A percentile compares a stretch with the other conserved stretches of the same genome.
phyloP scores from a whole-genome alignment of 1,140 invertebrate species.

The Anagrus nilaparvatae region DNA sequence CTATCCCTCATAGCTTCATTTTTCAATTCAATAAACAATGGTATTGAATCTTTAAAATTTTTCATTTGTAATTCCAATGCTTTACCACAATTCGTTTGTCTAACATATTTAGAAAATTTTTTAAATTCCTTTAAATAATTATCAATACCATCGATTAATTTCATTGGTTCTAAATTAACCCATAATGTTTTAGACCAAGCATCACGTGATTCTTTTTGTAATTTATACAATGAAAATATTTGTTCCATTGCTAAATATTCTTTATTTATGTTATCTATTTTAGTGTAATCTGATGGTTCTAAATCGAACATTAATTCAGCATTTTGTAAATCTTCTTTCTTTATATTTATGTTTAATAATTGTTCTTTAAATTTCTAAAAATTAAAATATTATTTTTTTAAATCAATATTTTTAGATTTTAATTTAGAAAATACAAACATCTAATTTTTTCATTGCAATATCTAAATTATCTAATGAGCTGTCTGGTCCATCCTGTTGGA shows the following conservation, averaged over 20 bases:
- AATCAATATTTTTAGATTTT: neutral
- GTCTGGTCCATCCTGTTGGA: constrained; percentile 63
- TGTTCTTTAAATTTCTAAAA: constrained; percentile 54
- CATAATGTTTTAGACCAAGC: constrained; percentile 78
- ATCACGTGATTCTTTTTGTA: constrained; percentile 65
- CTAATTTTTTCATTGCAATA: constrained; percentile 56
- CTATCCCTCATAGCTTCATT: constrained; percentile 79
- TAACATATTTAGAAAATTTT: constrained; percentile 48
- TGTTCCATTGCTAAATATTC: constrained; percentile 64
- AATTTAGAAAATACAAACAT: constrained; percentile 35
- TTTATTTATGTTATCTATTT: constrained; percentile 56
- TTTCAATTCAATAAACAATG: constrained; percentile 81
- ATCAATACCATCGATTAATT: constrained; percentile 78
- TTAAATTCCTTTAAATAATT: constrained; percentile 69
- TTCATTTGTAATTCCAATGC: constrained; percentile 74
- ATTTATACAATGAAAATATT: constrained; percentile 68
- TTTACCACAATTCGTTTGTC: constrained; percentile 49
- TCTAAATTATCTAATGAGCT: constrained; percentile 68
- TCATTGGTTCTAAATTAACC: constrained; percentile 74
- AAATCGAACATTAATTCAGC: constrained; percentile 81
- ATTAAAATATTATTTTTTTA: constrained; percentile 9
- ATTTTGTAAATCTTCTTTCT: constrained; percentile 58
- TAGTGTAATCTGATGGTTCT: constrained; percentile 67
- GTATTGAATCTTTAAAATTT: constrained; percentile 76
- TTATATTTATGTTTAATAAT: constrained; percentile 55